Evolutionary conservation across 2,113 vertebrate species (phyloP).

Genomic region (Anseranas semipalmata): DNA sequence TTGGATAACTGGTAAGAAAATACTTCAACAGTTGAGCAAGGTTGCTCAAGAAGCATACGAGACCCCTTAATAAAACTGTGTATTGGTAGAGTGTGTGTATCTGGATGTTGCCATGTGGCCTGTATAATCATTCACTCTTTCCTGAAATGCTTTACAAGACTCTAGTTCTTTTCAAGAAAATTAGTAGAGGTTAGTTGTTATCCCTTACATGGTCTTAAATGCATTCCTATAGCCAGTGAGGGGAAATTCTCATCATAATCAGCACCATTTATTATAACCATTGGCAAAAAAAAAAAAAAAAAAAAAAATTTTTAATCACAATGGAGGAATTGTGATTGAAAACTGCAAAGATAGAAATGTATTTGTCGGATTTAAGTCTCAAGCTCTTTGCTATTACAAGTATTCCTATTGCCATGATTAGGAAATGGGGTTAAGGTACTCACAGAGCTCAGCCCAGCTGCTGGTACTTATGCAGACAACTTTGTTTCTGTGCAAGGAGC

Average conservation of each 20-base stretch:
- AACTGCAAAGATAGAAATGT: not conserved
- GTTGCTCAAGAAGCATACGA: not conserved
- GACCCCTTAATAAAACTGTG: not conserved
- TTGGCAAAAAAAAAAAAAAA: not conserved
- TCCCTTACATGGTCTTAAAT: not conserved
- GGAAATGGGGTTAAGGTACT: not conserved
- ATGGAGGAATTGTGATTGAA: not conserved
- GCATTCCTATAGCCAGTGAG: not conserved
- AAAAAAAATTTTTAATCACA: too few species aligned
- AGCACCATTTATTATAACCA: not conserved
- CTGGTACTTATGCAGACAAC: accelerated
- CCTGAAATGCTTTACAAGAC: not conserved
- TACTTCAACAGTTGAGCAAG: not conserved
- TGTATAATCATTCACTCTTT: not conserved
- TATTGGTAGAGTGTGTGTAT: not conserved
- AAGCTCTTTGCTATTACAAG: not conserved
- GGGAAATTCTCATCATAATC: not conserved
- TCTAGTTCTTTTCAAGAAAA: not conserved
- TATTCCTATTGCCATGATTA: not conserved
- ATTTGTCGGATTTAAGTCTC: not conserved
- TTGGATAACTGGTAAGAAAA: not conserved
- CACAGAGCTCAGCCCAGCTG: not conserved
- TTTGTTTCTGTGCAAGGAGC: not conserved
- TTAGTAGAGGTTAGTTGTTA: not conserved
- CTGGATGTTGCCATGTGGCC: not conserved